Evolutionary conservation across 1,140 invertebrate genomes (phyloP), one percentile per base, ranked within the genome.

Genomic region (Tetraneura akinire): DNA sequence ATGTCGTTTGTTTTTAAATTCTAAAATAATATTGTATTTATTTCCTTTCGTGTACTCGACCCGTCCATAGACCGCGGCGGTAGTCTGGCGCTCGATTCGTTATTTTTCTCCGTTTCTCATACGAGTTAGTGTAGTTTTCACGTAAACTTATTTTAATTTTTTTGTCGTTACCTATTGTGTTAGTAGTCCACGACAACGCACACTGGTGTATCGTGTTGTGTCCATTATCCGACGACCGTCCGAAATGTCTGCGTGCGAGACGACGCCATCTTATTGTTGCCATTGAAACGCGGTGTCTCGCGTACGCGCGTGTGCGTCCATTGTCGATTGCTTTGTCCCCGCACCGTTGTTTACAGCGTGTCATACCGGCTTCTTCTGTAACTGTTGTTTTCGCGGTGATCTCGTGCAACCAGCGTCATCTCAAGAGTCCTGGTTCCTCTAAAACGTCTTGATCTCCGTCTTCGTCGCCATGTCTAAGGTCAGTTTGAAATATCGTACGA

Each of bases 401-500:
- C 16, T 5, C 14, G 29, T 18, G 18, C 14, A 26, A 16, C 10
- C 32, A n/a, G 21, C 51, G 37, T 45, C 32, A 66, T 10, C 5
- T 66, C 37, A 66, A 66, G 37, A 66, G 6, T 37, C 8, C 37
- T 32, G n/a, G n/a, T 23, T 66, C 37, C 37, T 66, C 11, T 66
- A 21, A 26, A 66, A 23, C 64, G 37, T 66, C 32, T 42, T 42
- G 18, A 13, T 42, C 37, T 49, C 47, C 47, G 11, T 2, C 11
- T 49, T 49, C 42, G 66, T 29, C 73, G 73, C 73, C 73, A 76
- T 76, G 73, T 76, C 73, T 76, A 74, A 74, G 71, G 73, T 55
- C 73, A 76, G 51, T 76, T 29, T 60, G 37, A 42, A 74, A n/a
- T n/a, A n/a, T n/a, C n/a, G n/a, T 18, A 74, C 64, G 18, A 18